Percentiles rank a stretch among this genome's conserved stretches.
Evolutionary conservation across 2,113 vertebrate genomes (phyloP).

Genomic region (Clarias magur): DNA sequence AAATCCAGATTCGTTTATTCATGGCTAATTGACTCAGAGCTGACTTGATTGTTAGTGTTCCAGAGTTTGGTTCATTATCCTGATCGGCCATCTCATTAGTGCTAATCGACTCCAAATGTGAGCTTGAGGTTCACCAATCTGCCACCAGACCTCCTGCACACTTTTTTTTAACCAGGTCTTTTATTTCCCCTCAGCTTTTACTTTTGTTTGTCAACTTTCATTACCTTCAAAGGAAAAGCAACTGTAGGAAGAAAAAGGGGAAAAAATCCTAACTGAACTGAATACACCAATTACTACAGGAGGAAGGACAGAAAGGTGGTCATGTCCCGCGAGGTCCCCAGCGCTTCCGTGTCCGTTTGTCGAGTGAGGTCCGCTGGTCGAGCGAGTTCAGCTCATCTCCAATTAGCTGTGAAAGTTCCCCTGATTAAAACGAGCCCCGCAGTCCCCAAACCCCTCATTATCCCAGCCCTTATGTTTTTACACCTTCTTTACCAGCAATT

Average conservation of each 20-base stretch:
- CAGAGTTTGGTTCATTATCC: constrained; percentile 53
- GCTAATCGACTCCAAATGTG: constrained; percentile 51
- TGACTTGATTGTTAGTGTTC: constrained; percentile 42
- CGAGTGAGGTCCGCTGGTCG: constrained; percentile 65
- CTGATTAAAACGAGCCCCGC: constrained; percentile 73
- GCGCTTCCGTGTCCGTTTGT: constrained; percentile 66
- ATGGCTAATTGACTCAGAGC: constrained; percentile 43
- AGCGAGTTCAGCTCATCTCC: constrained; percentile 73
- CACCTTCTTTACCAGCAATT: constrained; percentile 65
- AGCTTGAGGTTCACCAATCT: constrained; percentile 22
- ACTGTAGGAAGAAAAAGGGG: constrained; percentile 57
- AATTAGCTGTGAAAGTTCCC: constrained; percentile 76
- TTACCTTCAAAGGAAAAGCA: constrained; percentile 25
- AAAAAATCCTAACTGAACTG: constrained; percentile 72
- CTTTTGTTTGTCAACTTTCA: constrained; percentile 29
- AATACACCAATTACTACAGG: constrained; percentile 83
- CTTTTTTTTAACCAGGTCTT: constrained; percentile 33
- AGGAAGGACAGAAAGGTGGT: constrained; percentile 72
- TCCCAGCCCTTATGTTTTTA: constrained; percentile 74
- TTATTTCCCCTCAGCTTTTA: constrained; percentile 9
- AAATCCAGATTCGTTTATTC: constrained; percentile 24
- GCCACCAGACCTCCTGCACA: constrained; percentile 23
- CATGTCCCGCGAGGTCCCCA: constrained; percentile 69
- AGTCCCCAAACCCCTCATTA: constrained; percentile 74
- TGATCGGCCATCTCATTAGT: constrained; percentile 54